Evolutionary conservation across 2,888 invertebrate genomes (phyloP), one percentile per base, ranked within the genome.

Genomic region (Eilema sororculum): DNA sequence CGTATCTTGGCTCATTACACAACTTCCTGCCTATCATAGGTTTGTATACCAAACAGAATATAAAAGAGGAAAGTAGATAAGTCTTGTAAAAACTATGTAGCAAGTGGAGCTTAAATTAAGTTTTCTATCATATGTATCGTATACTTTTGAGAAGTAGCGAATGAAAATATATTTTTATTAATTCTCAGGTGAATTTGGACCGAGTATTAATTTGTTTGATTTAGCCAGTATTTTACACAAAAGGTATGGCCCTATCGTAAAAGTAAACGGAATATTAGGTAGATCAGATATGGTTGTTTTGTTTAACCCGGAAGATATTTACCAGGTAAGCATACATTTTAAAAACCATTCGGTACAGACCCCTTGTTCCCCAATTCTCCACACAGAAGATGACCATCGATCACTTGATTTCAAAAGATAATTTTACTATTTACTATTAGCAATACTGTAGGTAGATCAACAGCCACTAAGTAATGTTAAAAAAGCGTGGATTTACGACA

Each of bases 11-110:
- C 5, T 79, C 90, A 28, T 25, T 92, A n/a, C 90, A 92, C 74
- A 90, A 93, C 72, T 93, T 93, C 72, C 66, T 93, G 46, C 93
- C 93, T 3, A 67, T 88, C 16, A 78, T 92, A 65, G 93, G 93
- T 93, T 73, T 56, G 86, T 85, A 76, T 24, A n/a, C n/a, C n/a
- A n/a, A n/a, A n/a, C n/a, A n/a, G n/a, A n/a, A n/a, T n/a, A n/a
- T n/a, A n/a, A n/a, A n/a, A n/a, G n/a, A n/a, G n/a, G n/a, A n/a
- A n/a, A n/a, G n/a, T n/a, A n/a, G n/a, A n/a, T n/a, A n/a, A n/a
- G n/a, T n/a, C n/a, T n/a, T n/a, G n/a, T n/a, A n/a, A n/a, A 6
- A 46, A 1, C 5, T 16, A 4, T 16, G 16, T 46, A 46, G 20
- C 46, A 20, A 6, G 16, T 13, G 33, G 41, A 41, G 16, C 4